Evolutionary conservation across 2,888 invertebrate genomes (phyloP).

Genomic region (Hybos culiciformis): DNA sequence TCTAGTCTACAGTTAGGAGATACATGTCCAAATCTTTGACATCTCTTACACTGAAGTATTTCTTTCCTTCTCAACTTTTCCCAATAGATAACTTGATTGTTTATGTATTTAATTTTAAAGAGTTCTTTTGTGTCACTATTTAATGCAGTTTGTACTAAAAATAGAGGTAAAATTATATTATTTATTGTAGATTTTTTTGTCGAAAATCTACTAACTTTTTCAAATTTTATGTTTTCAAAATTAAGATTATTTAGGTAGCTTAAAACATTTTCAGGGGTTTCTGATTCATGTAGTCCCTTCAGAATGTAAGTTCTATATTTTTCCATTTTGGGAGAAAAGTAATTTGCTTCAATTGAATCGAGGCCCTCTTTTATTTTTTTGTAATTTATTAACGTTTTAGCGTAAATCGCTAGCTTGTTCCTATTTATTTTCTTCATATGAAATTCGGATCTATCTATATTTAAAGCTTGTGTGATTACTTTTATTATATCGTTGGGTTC

Average conservation of each 20-base stretch:
- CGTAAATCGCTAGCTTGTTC: too few relatives aligned
- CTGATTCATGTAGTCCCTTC: too few relatives aligned
- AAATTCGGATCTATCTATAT: too few relatives aligned
- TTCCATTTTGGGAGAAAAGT: too few relatives aligned
- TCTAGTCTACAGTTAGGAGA: neutral
- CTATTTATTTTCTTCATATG: too few relatives aligned
- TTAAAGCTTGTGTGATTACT: too few relatives aligned
- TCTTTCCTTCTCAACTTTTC: neutral
- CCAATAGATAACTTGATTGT: neutral
- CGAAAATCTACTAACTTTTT: neutral
- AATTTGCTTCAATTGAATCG: too few relatives aligned
- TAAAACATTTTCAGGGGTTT: neutral
- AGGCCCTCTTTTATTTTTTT: too few relatives aligned
- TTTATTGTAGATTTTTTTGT: neutral
- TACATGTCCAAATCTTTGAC: neutral
- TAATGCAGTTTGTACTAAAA: neutral
- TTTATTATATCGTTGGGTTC: too few relatives aligned
- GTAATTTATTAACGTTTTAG: too few relatives aligned
- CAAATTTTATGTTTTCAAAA: neutral
- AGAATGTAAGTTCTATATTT: too few relatives aligned
- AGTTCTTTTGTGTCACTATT: neutral
- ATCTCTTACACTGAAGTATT: neutral
- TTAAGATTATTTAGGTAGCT: neutral
- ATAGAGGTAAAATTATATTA: neutral
- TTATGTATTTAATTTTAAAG: neutral